A percentile compares a stretch with the other conserved stretches of the same genome.
Conservation (phyloP, 1,140 invertebrate genomes). For the Drosophila dunni region DNA sequence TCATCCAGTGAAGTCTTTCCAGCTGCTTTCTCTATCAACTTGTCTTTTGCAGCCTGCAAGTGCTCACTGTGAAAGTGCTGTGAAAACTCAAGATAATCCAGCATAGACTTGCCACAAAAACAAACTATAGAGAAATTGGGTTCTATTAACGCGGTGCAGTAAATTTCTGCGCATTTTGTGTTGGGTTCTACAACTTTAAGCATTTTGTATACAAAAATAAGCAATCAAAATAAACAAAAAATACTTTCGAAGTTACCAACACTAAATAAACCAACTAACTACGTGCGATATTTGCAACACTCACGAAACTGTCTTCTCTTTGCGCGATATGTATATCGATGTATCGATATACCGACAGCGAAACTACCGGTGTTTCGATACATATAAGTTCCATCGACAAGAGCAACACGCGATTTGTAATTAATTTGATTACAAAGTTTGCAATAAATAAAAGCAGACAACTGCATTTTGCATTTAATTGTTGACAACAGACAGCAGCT, state of each 20-base stretch:
- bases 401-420: slow-evolving; percentile 70
- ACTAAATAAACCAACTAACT: neutral
- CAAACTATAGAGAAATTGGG: slow-evolving; percentile 42
- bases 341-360: neutral
- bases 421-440: slow-evolving; percentile 28
- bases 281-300: no score
- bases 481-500: neutral
- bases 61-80: slow-evolving; percentile 37
- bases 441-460: slow-evolving; percentile 30
- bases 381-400: slow-evolving; percentile 33
- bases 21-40: neutral
- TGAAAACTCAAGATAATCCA: slow-evolving; percentile 25
- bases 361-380: slow-evolving; percentile 16
- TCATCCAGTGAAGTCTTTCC: neutral
- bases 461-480: slow-evolving; percentile 9
- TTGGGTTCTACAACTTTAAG: slow-evolving; percentile 10
- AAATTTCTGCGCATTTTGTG: slow-evolving; percentile 57
- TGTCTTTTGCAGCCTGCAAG: neutral
- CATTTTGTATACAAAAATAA: slow-evolving; percentile 5
- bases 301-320: no score
- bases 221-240: slow-evolving; percentile 11
- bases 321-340: slow-evolving; percentile 4
- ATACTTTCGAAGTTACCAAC: slow-evolving; percentile 2
- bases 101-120: slow-evolving; percentile 25
- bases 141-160: slow-evolving; percentile 20